Percentiles rank a stretch among this genome's conserved stretches.
phyloP scores from a whole-genome alignment of 2,797 vertebrate genomes.

The Oryzias dopingdopingensis region DNA sequence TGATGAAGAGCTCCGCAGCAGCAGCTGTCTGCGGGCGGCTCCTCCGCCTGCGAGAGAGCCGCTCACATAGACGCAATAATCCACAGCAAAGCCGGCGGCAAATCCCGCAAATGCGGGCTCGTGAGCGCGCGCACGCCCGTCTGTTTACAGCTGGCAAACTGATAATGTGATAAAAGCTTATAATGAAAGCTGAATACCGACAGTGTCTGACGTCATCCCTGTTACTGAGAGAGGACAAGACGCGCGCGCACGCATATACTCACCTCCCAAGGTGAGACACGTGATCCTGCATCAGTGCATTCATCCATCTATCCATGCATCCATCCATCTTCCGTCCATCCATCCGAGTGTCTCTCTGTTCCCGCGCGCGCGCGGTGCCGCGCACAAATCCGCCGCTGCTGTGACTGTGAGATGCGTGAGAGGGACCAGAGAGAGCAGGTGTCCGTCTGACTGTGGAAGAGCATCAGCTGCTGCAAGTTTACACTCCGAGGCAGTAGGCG shows the following conservation, averaged over 20 bases:
- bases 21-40: no score
- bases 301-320: constrained; percentile 20
- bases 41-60: no score
- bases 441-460: constrained; percentile 14
- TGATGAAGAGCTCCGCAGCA: no score
- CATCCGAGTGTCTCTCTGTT: constrained; percentile 16
- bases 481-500: constrained; percentile 3
- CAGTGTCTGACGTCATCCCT: constrained; percentile 40
- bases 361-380: background rate
- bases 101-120: background rate
- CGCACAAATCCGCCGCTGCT: background rate
- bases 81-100: constrained; percentile 10
- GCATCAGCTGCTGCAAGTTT: background rate
- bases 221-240: constrained; percentile 10
- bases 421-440: constrained; percentile 9
- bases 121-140: background rate
- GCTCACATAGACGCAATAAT: constrained; percentile 1
- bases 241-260: constrained; percentile 1
- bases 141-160: background rate
- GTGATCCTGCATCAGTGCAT: constrained; percentile 14
- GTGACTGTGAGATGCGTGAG: background rate
- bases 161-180: background rate
- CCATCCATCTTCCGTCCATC: constrained; percentile 12
- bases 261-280: constrained; percentile 57
- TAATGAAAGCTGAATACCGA: constrained; percentile 21